Base-by-base conservation (phyloP, 2,888 invertebrate species). In the Mythimna impura region DNA sequence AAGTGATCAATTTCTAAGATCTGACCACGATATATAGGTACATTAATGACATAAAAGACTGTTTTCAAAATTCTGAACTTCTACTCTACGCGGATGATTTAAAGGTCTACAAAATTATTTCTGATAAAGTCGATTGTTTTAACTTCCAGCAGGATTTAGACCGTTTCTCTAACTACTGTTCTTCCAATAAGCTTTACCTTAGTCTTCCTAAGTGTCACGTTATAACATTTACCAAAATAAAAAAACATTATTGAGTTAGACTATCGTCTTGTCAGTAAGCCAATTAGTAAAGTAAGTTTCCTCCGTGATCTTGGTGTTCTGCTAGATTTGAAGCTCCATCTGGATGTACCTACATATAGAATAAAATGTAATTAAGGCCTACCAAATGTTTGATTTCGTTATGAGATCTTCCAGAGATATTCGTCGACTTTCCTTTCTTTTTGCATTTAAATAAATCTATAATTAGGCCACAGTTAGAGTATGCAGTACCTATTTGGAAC, bases 211-310 rank as follows among this genome's bases (percentile, higher is more conserved):
- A n/a, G n/a, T n/a, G n/a, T n/a, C n/a, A n/a, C n/a, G n/a, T n/a
- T n/a, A n/a, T n/a, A 47, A 20, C 12, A 47, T 69, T 69, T 54
- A 69, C 61, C 1, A 69, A 55, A 60, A 60, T n/a, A 67, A 5
- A 40, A 40, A 40, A 40, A 40, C 12, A 40, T 40, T 12, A 40
- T 40, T 10, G 10, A 40, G 7, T 40, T 40, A 10, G 12, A 40
- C 10, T 40, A 40, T 40, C 40, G 40, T 10, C 40, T 40, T 40
- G 40, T 9, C n/a, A n/a, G n/a, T n/a, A n/a, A 2, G 43, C 6
- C 25, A 12, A 25, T 66, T 9, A 20, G 3, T 20, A 57, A 30
- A 57, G 57, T 58, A 12, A 40, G 36, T n/a, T 40, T 12, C 4
- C 25, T 66, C 10, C 66, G 58, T 25, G 66, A 66, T 58, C 43